Base-by-base conservation (phyloP, 2,888 invertebrate genomes). In the Aelia acuminata region DNA sequence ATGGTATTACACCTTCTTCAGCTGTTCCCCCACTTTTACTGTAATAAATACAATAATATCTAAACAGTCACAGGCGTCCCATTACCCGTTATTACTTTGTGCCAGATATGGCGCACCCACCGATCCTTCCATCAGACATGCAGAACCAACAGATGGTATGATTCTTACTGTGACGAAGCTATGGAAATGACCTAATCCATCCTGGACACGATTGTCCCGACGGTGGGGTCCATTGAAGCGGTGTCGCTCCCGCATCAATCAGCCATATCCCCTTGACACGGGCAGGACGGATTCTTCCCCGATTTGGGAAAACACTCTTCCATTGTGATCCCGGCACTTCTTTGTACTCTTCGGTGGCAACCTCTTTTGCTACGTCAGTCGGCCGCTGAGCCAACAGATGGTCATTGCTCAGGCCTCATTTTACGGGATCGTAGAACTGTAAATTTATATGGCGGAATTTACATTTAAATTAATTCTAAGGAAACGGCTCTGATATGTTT, bases 181-280 rank as follows among this genome's bases (percentile, higher is more conserved):
- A 22, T 80, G 80, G 80, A 47, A n/a, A n/a, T 80, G 39, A 80
- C 47, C 43, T 47, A 80, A 80, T 80, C 43, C 80, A 70, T 70
- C 63, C 63, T 31, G 18, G 26, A 18, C 31, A 70, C 35, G 7
- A 70, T 70, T 47, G 80, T 47, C 80, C 80, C 47, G 11, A 10
- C n/a, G 80, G n/a, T 20, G 22, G 39, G 1, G 5, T 7, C 75
- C 39, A 75, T 75, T 39, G 35, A 75, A 18, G 10, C 22, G 20
- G 35, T 39, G 53, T 53, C 57, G n/a, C 80, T 43, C n/a, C 43
- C n/a, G 43, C 80, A 80, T 80, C 80, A n/a, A 80, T 80, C 80
- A 80, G 43, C 43, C 35, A 75, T 70, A 70, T 70, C 70, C 70
- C 31, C 70, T 35, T 35, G 39, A 39, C 75, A 31, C 11, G n/a